phyloP scores from a whole-genome alignment of 2,888 invertebrate species.

The Oligia strigilis region DNA sequence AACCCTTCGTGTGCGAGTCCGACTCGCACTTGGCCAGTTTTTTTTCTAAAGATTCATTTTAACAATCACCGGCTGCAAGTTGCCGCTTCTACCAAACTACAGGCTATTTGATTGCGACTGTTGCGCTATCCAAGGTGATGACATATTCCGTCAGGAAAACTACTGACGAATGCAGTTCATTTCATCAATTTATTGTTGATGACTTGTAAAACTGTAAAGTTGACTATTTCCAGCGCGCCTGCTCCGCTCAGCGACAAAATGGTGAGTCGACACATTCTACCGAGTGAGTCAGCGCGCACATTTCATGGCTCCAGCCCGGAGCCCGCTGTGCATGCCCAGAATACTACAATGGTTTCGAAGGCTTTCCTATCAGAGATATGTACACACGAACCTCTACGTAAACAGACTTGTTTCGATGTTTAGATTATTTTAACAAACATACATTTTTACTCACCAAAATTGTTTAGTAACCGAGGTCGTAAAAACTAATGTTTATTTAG shows the following conservation, averaged over 20 bases:
- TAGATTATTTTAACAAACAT: background rate
- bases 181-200: background rate
- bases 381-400: background rate
- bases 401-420: background rate
- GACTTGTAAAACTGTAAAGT: background rate
- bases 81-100: background rate
- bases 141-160: background rate
- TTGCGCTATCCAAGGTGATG: background rate
- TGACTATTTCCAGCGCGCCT: background rate
- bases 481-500: conserved; percentile 1
- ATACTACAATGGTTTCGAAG: background rate
- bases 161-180: background rate
- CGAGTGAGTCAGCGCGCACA: background rate
- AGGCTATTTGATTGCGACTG: background rate
- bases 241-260: background rate
- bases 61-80: background rate
- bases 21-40: too few relatives aligned
- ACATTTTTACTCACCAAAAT: background rate
- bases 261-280: conserved; percentile 28
- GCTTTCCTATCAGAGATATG: background rate
- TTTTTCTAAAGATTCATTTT: too few relatives aligned
- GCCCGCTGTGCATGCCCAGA: background rate
- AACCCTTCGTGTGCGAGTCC: too few relatives aligned
- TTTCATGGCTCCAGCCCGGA: conserved; percentile 19
- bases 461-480: background rate